Conservation (phyloP, 2,888 invertebrate genomes). For the Plagodis pulveraria region DNA sequence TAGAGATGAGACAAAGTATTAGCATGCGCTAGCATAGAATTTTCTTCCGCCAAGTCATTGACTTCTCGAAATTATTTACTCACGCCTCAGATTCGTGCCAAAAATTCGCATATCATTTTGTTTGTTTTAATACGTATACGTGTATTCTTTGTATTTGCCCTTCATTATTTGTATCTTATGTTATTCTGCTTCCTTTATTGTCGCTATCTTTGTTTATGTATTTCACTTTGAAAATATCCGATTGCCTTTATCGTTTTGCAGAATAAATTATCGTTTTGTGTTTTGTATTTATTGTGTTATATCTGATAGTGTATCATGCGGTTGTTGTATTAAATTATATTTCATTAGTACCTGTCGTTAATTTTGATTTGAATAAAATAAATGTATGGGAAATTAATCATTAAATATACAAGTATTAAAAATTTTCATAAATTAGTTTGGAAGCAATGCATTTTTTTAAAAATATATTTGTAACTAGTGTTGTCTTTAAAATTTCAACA, state of each 20-base stretch:
- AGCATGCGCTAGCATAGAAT: constrained; percentile 47
- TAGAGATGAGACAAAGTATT: constrained; percentile 2
- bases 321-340: neutral
- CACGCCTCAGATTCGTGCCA: constrained; percentile 65
- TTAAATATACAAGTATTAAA: no score
- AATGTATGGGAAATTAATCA: no score
- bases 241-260: constrained; percentile 24
- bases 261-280: constrained; percentile 14
- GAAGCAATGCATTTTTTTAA: no score
- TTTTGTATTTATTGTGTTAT: constrained; percentile 7
- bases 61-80: constrained; percentile 73
- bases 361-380: no score
- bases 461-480: no score
- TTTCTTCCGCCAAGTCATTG: constrained; percentile 67
- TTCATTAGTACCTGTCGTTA: no score
- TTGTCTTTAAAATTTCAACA: no score
- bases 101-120: constrained; percentile 57
- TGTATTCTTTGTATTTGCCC: constrained; percentile 47
- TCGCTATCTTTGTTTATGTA: constrained; percentile 49
- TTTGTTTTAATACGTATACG: constrained; percentile 38
- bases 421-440: no score
- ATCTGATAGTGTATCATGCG: neutral
- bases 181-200: constrained; percentile 59
- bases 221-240: constrained; percentile 26
- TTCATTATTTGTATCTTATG: constrained; percentile 56